Percentiles rank a stretch among this genome's conserved stretches.
Evolutionary conservation across 2,888 invertebrate species (phyloP).

Genomic region (Byasa hedistus): DNA sequence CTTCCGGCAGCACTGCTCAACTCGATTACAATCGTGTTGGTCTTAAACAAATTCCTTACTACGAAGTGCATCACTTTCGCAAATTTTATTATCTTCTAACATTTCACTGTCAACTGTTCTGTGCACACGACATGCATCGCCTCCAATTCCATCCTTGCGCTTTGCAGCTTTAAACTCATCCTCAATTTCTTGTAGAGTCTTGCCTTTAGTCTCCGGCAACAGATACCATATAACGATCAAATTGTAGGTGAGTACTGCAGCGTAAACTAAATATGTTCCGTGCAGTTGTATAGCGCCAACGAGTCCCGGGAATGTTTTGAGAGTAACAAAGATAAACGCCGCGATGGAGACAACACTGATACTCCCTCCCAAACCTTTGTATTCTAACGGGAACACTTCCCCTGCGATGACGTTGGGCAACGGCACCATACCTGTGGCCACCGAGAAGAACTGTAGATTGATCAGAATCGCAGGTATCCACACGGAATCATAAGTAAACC

Average conservation of each 20-base stretch:
- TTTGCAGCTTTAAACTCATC: slow-evolving; percentile 62
- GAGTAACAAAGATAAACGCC: slow-evolving; percentile 78
- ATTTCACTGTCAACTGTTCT: background rate
- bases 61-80: slow-evolving; percentile 16
- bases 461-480: slow-evolving; percentile 71
- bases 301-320: slow-evolving; percentile 81
- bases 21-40: background rate
- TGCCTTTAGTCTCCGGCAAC: slow-evolving; percentile 83
- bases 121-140: background rate
- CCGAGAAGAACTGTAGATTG: slow-evolving; percentile 76
- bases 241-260: slow-evolving; percentile 70
- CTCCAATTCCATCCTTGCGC: slow-evolving; percentile 8
- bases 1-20: too few relatives aligned
- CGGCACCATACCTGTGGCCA: slow-evolving; percentile 80
- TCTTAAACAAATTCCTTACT: slow-evolving; percentile 9
- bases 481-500: slow-evolving; percentile 49
- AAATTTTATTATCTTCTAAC: slow-evolving; percentile 6
- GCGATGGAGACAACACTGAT: slow-evolving; percentile 79
- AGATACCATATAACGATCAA: slow-evolving; percentile 76
- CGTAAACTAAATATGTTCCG: slow-evolving; percentile 80
- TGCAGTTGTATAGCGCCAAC: slow-evolving; percentile 69
- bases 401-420: slow-evolving; percentile 85
- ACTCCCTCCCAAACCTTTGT: slow-evolving; percentile 81
- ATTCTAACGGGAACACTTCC: slow-evolving; percentile 82
- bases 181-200: slow-evolving; percentile 82